phyloP scores from a whole-genome alignment of 2,113 vertebrate genomes.

The Hippocampus comes region DNA sequence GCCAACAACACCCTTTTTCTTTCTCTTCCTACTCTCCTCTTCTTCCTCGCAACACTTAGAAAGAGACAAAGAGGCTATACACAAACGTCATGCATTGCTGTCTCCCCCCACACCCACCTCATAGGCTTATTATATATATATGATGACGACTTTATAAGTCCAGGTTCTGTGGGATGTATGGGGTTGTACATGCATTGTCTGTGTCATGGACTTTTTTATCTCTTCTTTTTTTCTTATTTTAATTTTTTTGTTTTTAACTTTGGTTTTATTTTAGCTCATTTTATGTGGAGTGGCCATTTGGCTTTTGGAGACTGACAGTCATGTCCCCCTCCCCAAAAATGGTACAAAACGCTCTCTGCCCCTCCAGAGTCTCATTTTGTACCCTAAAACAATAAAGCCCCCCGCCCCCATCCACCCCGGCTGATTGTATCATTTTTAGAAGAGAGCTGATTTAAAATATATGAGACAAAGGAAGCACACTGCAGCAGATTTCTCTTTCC shows the following conservation, averaged over 20 bases:
- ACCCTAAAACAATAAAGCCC: conserved; percentile 9
- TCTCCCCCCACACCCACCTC: conserved; percentile 10
- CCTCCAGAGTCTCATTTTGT: conserved; percentile 22
- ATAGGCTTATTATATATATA: conserved; percentile 22
- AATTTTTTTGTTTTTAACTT: conserved; percentile 27
- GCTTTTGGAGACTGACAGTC: conserved; percentile 62
- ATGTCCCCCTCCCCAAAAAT: conserved; percentile 18
- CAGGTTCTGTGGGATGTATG: conserved; percentile 31
- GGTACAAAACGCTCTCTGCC: conserved; percentile 23
- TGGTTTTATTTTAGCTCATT: conserved; percentile 54
- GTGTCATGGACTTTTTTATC: conserved; percentile 57
- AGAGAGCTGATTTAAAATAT: conserved; percentile 51
- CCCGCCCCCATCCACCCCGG: background rate
- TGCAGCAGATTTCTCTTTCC: conserved; percentile 35
- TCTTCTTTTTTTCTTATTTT: conserved; percentile 32
- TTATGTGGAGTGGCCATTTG: conserved; percentile 40
- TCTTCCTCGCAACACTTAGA: conserved; percentile 42
- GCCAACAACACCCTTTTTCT: conserved; percentile 43
- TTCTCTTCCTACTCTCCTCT: conserved; percentile 40
- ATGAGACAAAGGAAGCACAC: conserved; percentile 32
- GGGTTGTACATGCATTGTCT: conserved; percentile 34
- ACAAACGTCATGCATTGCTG: conserved; percentile 25
- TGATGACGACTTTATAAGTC: conserved; percentile 26
- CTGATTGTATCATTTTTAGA: conserved; percentile 50
- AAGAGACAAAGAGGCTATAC: conserved; percentile 13